Evolutionary conservation across 2,113 vertebrate species (phyloP), one percentile per base, ranked within the genome.

Genomic region (Syngnathoides biaculeatus): DNA sequence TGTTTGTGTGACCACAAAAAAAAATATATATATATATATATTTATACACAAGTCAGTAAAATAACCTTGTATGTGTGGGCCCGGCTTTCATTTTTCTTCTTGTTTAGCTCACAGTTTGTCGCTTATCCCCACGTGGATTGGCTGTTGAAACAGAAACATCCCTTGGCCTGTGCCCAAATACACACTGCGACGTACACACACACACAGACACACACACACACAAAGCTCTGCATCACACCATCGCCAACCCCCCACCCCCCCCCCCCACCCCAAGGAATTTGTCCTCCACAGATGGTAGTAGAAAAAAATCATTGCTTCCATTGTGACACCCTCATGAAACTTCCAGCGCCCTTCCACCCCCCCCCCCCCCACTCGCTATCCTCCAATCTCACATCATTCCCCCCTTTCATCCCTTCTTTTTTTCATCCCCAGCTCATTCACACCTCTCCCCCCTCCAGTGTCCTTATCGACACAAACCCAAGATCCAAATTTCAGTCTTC

Each of bases 261-360:
- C n/a, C n/a, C n/a, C n/a, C n/a, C 40, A 64, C 84, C 79, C 69
- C 15, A 66, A 83, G 81, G 81, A 84, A 84, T 71, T 57, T 67
- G 67, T 73, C 68, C 65, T 72, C 77, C 75, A 64, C 83, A 89
- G 86, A 87, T 83, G 79, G 86, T 73, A 68, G 70, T 62, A 81
- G 69, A 68, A 77, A 68, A 77, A 79, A 77, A 73, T 67, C 5
- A n/a, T 55, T 64, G 79, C 72, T 67, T 81, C 84, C 79, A 79
- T 74, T 55, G 72, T 84, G 80, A 86, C 80, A 79, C 75, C 60
- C 76, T 83, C 79, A 80, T 87, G 67, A 86, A 86, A 84, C 63
- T 85, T 85, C 85, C 72, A 88, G 59, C 62, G 53, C 45, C 14
- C 4, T 48, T 15, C 22, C n/a, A n/a, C n/a, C 20, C 20, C 19